Evolutionary conservation across 92 coral and sea anemone genomes (phyloP).

Genomic region (Zoanthus sociatus): DNA sequence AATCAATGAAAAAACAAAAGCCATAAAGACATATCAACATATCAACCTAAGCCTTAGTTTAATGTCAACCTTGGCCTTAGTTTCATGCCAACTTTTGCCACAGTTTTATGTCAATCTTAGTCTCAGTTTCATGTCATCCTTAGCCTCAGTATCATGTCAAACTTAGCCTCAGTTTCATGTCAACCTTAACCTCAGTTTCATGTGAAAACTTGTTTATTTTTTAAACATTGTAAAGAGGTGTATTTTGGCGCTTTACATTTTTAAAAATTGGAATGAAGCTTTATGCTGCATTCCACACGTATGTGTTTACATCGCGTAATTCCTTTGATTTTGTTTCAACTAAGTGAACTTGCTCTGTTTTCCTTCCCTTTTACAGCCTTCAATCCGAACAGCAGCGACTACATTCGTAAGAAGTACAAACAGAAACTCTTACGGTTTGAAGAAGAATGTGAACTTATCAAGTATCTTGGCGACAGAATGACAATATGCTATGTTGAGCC

Average conservation of each 20-base stretch:
- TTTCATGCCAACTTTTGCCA: too few species aligned
- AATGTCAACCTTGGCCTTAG: too few species aligned
- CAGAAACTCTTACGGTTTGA: slow-evolving; percentile 89
- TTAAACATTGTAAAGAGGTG: too few species aligned
- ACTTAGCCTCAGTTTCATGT: not conserved
- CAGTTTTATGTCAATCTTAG: too few species aligned
- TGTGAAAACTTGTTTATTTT: too few species aligned
- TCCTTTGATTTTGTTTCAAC: not conserved
- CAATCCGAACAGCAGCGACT: slow-evolving; percentile 96
- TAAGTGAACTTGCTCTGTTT: not conserved
- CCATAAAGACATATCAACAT: too few species aligned
- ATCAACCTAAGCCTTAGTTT: too few species aligned
- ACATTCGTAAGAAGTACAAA: slow-evolving; percentile 92
- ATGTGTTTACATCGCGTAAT: not conserved
- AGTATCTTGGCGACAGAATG: slow-evolving; percentile 95
- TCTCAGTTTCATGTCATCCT: too few species aligned
- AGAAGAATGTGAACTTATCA: slow-evolving; percentile 91
- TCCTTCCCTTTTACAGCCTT: slow-evolving; percentile 70
- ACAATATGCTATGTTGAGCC: slow-evolving; percentile 87
- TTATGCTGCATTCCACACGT: not conserved
- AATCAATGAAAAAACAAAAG: too few species aligned
- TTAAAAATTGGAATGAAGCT: not conserved
- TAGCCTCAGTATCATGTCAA: not conserved
- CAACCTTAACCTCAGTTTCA: too few species aligned
- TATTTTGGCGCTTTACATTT: too few species aligned